Evolutionary conservation across 2,888 invertebrate species (phyloP).

Genomic region (Orthosia gracilis): DNA sequence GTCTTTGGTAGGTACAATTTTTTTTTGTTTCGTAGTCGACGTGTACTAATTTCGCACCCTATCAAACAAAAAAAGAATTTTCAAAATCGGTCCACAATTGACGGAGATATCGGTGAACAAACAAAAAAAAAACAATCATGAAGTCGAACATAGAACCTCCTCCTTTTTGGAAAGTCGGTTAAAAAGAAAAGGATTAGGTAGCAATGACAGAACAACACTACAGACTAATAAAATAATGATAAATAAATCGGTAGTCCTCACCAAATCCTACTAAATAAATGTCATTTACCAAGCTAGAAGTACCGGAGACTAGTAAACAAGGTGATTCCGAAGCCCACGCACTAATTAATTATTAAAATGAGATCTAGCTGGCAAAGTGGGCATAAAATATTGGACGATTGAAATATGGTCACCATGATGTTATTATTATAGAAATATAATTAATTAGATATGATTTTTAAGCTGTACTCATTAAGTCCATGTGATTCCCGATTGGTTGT

Average conservation of each 20-base stretch:
- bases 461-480: neutral
- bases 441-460: neutral
- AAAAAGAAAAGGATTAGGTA: too few relatives aligned
- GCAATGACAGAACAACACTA: neutral
- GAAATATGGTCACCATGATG: neutral
- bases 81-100: too few relatives aligned
- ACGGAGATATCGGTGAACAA: too few relatives aligned
- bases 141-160: too few relatives aligned
- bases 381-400: constrained; percentile 17
- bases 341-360: constrained; percentile 63
- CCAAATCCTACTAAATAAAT: constrained; percentile 6
- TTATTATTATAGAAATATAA: constrained; percentile 19
- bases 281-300: neutral
- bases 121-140: too few relatives aligned
- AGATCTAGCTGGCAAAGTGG: constrained; percentile 22
- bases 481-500: neutral
- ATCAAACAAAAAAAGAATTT: too few relatives aligned
- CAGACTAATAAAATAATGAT: neutral
- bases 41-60: too few relatives aligned
- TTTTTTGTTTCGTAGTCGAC: too few relatives aligned
- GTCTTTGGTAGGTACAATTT: too few relatives aligned
- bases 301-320: constrained; percentile 55
- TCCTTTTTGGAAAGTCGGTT: too few relatives aligned
- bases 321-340: constrained; percentile 62
- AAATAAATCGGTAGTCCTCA: neutral